Percentiles rank a stretch among this genome's conserved stretches.
Evolutionary conservation across 2,888 invertebrate species (phyloP).

Genomic region (Leucophenga maculata): DNA sequence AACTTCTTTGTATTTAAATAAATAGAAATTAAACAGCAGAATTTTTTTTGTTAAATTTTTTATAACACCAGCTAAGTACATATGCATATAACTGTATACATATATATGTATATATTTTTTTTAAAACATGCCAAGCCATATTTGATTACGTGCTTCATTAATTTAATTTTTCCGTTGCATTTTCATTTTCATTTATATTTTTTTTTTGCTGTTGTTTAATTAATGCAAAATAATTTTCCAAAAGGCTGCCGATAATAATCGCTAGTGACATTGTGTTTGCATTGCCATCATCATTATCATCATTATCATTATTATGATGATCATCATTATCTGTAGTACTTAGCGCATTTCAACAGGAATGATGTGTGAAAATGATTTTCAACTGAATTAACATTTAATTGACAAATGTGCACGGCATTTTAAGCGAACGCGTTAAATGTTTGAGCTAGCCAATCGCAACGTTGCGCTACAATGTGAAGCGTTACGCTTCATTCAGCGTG

Average conservation of each 20-base stretch:
- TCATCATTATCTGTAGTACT: background rate
- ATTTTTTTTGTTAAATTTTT: no score
- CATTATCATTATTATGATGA: background rate
- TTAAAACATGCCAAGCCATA: background rate
- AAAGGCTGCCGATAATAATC: background rate
- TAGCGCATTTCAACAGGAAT: background rate
- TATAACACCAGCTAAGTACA: no score
- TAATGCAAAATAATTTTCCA: background rate
- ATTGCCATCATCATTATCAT: background rate
- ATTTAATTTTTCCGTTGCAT: conserved; percentile 10
- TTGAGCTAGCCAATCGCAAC: no score
- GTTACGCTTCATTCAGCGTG: background rate
- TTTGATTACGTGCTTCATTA: conserved; percentile 11
- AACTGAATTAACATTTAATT: conserved; percentile 2
- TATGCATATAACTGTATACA: no score
- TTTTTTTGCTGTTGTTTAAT: background rate
- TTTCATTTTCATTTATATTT: background rate
- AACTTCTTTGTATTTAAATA: no score
- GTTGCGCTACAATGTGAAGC: background rate
- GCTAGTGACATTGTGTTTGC: background rate
- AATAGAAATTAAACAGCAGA: no score
- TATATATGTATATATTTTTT: no score
- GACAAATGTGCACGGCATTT: background rate
- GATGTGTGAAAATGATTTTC: conserved; percentile 16
- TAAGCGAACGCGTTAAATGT: no score